Evolutionary conservation across 1,140 invertebrate genomes (phyloP).

Genomic region (Cotesia typhae): DNA sequence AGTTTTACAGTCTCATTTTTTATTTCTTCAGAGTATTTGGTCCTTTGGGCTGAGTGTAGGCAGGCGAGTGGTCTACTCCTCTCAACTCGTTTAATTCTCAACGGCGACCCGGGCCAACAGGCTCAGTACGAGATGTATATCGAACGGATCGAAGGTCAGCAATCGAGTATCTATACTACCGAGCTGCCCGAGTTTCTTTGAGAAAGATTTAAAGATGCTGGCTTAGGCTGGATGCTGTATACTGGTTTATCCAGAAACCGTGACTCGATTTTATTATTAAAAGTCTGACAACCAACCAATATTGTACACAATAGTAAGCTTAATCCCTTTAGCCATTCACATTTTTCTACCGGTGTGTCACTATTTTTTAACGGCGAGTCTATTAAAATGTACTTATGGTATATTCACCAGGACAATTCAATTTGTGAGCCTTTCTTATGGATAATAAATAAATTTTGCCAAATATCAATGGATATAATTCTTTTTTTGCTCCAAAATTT

Average conservation of each 20-base stretch:
- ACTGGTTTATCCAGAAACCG: slow-evolving; percentile 39
- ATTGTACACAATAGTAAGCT: neutral
- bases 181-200: slow-evolving; percentile 45
- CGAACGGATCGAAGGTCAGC: slow-evolving; percentile 52
- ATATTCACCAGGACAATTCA: too few relatives aligned
- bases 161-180: slow-evolving; percentile 38
- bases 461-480: too few relatives aligned
- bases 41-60: too few relatives aligned
- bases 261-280: slow-evolving; percentile 58
- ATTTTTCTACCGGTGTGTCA: too few relatives aligned
- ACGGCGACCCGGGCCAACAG: slow-evolving; percentile 12
- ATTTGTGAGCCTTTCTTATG: too few relatives aligned
- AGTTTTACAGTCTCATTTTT: too few relatives aligned
- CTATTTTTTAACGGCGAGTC: too few relatives aligned
- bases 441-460: too few relatives aligned
- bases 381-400: too few relatives aligned
- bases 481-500: too few relatives aligned
- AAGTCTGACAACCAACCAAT: slow-evolving; percentile 7
- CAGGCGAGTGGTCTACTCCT: too few relatives aligned
- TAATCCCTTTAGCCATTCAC: neutral
- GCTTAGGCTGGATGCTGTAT: neutral
- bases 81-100: neutral
- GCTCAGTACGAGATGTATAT: slow-evolving; percentile 45
- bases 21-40: too few relatives aligned
- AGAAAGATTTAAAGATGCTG: slow-evolving; percentile 54